Conservation (phyloP, 2,797 vertebrate species). For the Parotocinclus haroldoi region DNA sequence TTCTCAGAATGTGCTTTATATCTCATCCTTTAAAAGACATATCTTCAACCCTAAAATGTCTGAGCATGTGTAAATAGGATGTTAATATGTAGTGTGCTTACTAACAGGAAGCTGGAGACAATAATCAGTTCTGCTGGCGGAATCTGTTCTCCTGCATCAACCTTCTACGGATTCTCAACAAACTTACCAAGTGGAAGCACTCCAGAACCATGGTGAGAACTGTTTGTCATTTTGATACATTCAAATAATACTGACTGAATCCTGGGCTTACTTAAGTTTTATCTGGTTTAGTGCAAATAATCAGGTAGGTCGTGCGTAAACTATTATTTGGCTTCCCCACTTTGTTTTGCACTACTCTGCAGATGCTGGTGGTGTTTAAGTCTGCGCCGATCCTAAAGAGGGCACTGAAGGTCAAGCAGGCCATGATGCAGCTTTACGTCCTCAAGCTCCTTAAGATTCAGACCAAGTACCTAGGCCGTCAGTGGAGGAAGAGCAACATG, state of each 20-base stretch:
- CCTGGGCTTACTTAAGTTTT: too few relatives aligned
- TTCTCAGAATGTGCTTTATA: too few relatives aligned
- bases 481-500: conserved; percentile 99
- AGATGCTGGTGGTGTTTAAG: conserved; percentile 98
- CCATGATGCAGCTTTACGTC: conserved; percentile 95
- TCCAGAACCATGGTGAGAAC: conserved; percentile 89
- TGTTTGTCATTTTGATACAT: too few relatives aligned
- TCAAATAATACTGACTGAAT: too few relatives aligned
- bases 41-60: conserved; percentile 9
- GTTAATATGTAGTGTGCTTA: conserved; percentile 12
- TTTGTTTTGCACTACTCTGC: too few relatives aligned
- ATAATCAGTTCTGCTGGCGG: conserved; percentile 93
- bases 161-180: conserved; percentile 89
- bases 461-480: conserved; percentile 93
- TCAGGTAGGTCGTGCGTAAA: too few relatives aligned
- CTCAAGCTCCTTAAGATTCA: conserved; percentile 93
- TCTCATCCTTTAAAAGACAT: too few relatives aligned
- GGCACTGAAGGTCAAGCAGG: conserved; percentile 92
- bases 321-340: too few relatives aligned
- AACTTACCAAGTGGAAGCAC: conserved; percentile 98
- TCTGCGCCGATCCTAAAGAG: conserved; percentile 93
- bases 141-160: conserved; percentile 97
- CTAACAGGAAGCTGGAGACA: conserved; percentile 88
- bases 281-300: too few relatives aligned
- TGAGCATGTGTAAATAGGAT: not conserved